phyloP scores from a whole-genome alignment of 2,113 vertebrate species.

The Tylochromis polylepis region DNA sequence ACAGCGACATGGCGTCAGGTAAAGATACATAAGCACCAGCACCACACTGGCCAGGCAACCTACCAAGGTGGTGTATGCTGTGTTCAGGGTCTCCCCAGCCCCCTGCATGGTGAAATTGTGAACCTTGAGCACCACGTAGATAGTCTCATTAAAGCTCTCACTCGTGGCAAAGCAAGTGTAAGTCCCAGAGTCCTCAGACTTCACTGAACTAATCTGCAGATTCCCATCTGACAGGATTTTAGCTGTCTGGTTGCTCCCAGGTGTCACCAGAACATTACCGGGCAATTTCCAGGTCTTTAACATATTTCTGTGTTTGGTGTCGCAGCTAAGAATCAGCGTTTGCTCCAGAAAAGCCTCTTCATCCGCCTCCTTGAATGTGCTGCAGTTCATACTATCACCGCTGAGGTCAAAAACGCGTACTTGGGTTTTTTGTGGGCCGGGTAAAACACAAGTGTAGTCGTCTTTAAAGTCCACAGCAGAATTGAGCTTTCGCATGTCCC shows the following conservation, averaged over 20 bases:
- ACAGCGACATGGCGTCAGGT: constrained; percentile 93
- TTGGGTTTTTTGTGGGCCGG: constrained; percentile 43
- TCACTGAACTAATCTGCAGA: constrained; percentile 76
- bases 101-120: constrained; percentile 86
- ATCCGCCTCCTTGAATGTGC: constrained; percentile 80
- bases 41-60: constrained; percentile 94
- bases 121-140: constrained; percentile 89
- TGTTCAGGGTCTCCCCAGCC: constrained; percentile 85
- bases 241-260: constrained; percentile 75
- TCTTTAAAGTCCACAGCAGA: constrained; percentile 87
- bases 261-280: constrained; percentile 67
- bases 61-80: constrained; percentile 94
- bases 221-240: constrained; percentile 76
- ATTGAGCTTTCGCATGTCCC: constrained; percentile 82
- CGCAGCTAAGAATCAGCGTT: constrained; percentile 78
- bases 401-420: constrained; percentile 75
- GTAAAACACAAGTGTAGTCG: constrained; percentile 75
- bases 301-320: constrained; percentile 81
- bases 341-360: constrained; percentile 85
- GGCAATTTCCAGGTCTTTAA: constrained; percentile 85
- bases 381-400: constrained; percentile 84
- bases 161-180: constrained; percentile 87
- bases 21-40: constrained; percentile 94
- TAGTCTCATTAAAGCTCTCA: constrained; percentile 86
- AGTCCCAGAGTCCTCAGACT: constrained; percentile 80